These are phyloP conservation scores for Esox niger DNA, from an alignment of 2,113 vertebrate species.

Conservation along the genomic window DNA sequence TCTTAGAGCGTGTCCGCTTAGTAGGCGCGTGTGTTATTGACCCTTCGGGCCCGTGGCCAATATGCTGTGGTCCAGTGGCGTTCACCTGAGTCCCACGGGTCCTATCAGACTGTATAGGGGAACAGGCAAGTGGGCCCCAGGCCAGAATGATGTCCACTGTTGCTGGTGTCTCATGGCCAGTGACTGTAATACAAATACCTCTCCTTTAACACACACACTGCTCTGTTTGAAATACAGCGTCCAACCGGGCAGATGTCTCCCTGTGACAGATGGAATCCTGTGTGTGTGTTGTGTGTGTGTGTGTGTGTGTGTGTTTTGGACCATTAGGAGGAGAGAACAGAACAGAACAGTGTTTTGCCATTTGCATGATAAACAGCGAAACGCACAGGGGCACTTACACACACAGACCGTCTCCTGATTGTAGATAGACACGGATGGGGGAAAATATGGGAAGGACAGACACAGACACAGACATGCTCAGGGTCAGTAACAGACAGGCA, in stretches of 20 bases:
- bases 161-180: too few species aligned
- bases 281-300: not conserved
- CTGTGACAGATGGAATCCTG: conserved; percentile 34
- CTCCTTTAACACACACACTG: not conserved
- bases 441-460: conserved; percentile 63
- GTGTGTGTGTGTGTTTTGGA: conserved; percentile 21
- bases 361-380: conserved; percentile 81
- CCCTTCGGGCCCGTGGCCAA: too few species aligned
- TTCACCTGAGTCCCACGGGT: too few species aligned
- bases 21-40: too few species aligned
- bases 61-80: too few species aligned
- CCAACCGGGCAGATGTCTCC: conserved; percentile 25
- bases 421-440: conserved; percentile 60
- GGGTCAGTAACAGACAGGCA: conserved; percentile 48
- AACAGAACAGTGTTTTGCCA: conserved; percentile 50
- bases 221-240: conserved; percentile 30
- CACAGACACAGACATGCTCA: conserved; percentile 49
- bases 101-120: too few species aligned
- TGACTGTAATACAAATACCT: conserved; percentile 19
- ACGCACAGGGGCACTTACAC: conserved; percentile 67
- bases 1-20: too few species aligned
- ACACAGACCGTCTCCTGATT: conserved; percentile 67
- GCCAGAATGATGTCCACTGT: too few species aligned
- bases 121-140: too few species aligned
- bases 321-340: conserved; percentile 60